These are phyloP conservation scores for Archaeoteleia sp. DNA, from an alignment of 2,888 invertebrate genomes.

Conservation along the genomic window DNA sequence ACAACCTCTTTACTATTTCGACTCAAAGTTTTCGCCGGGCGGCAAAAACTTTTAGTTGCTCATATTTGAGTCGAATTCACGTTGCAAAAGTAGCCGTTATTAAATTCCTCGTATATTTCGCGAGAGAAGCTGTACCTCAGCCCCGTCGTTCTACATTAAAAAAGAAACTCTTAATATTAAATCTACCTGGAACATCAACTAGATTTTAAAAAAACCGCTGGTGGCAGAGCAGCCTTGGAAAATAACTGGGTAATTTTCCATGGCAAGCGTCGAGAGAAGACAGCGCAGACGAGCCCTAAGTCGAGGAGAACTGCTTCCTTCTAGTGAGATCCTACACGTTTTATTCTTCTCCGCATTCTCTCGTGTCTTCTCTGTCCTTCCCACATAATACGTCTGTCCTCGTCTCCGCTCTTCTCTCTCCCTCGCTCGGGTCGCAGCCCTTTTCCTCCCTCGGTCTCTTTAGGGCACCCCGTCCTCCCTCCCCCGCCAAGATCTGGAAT, in stretches of 20 bases:
- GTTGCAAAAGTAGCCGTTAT: too few relatives aligned
- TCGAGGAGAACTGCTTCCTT: slow-evolving; percentile 16
- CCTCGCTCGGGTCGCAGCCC: not conserved
- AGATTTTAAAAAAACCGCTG: slow-evolving; percentile 23
- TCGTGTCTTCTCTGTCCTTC: slow-evolving; percentile 10
- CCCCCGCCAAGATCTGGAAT: slow-evolving; percentile 19
- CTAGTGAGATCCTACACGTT: slow-evolving; percentile 20
- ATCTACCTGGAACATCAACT: slow-evolving; percentile 20
- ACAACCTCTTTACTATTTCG: too few relatives aligned
- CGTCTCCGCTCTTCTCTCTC: slow-evolving; percentile 2
- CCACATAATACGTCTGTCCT: slow-evolving; percentile 26
- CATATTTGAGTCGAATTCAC: too few relatives aligned
- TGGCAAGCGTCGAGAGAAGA: slow-evolving; percentile 11
- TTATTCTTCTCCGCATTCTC: slow-evolving; percentile 27
- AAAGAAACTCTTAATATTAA: slow-evolving; percentile 16
- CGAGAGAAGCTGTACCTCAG: slow-evolving; percentile 2
- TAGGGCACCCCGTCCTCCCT: slow-evolving; percentile 9
- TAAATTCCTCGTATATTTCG: slow-evolving; percentile 13
- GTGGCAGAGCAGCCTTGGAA: slow-evolving; percentile 13
- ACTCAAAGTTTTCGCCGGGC: too few relatives aligned
- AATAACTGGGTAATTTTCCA: slow-evolving; percentile 39
- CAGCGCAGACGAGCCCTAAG: slow-evolving; percentile 10
- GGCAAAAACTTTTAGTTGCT: too few relatives aligned
- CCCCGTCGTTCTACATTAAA: not conserved
- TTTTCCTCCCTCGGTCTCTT: slow-evolving; percentile 15